These are phyloP conservation scores for Corvus hawaiiensis DNA, from an alignment of 2,113 vertebrate genomes.

Conservation along the genomic window DNA sequence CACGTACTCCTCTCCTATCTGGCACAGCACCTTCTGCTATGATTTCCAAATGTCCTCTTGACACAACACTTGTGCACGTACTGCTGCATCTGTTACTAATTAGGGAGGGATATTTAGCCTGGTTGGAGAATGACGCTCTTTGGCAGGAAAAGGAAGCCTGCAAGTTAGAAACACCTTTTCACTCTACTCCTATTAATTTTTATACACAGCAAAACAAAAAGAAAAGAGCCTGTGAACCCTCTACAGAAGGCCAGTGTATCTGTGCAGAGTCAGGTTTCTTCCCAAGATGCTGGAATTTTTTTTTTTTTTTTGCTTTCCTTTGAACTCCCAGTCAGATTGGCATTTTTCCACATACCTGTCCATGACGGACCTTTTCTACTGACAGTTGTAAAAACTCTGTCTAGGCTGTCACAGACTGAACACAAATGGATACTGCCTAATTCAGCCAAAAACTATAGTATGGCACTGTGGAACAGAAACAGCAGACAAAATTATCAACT, in stretches of 20 bases:
- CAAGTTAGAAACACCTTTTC: constrained; percentile 28
- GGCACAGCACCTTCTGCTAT: constrained; percentile 19
- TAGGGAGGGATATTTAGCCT: constrained; percentile 24
- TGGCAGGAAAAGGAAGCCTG: background rate
- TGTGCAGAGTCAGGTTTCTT: background rate
- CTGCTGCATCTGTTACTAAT: constrained; percentile 59
- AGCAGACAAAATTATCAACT: background rate
- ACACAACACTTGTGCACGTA: constrained; percentile 22
- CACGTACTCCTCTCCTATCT: constrained; percentile 44
- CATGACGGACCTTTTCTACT: background rate
- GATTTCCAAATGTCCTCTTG: constrained; percentile 36
- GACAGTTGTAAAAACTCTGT: background rate
- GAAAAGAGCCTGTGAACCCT: background rate
- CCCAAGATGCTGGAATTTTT: background rate
- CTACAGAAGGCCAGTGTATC: background rate
- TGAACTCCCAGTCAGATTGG: background rate
- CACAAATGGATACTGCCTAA: background rate
- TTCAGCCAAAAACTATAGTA: background rate
- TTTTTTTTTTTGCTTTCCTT: background rate
- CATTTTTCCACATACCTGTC: constrained; percentile 7
- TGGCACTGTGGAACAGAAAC: background rate
- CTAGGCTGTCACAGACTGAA: background rate
- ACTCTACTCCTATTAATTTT: background rate
- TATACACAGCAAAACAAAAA: background rate
- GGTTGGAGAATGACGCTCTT: background rate